A percentile compares a stretch with the other conserved stretches of the same genome.
Evolutionary conservation across 1,140 invertebrate genomes (phyloP).

Genomic region (Patella vulgata): DNA sequence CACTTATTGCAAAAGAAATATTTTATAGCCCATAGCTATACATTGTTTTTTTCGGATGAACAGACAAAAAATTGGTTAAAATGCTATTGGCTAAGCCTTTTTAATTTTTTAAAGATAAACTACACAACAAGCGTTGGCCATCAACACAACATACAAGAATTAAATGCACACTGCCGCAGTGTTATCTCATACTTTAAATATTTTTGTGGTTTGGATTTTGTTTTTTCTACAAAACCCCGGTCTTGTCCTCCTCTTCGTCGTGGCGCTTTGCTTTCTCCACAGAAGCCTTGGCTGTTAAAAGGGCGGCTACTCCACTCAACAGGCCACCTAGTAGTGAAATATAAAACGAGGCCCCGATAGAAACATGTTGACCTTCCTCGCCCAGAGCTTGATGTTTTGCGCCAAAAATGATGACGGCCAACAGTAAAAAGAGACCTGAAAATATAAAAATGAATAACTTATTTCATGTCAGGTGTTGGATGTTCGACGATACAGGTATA

Average conservation of each 20-base stretch:
- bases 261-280: slow-evolving; percentile 10
- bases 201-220: too few species aligned
- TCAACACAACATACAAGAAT: too few species aligned
- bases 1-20: too few species aligned
- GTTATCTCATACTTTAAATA: too few species aligned
- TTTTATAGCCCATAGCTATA: too few species aligned
- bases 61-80: too few species aligned
- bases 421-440: slow-evolving; percentile 10
- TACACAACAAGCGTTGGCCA: too few species aligned
- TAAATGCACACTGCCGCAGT: too few species aligned
- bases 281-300: slow-evolving; percentile 4
- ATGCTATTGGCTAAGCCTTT: too few species aligned
- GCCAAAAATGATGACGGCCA: slow-evolving; percentile 1
- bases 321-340: background rate
- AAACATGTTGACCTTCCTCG: background rate
- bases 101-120: too few species aligned
- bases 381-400: background rate
- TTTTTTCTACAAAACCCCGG: slow-evolving; percentile 5
- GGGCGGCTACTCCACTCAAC: background rate
- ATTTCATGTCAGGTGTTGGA: background rate
- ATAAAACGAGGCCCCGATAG: background rate
- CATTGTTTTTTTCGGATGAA: too few species aligned
- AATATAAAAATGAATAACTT: background rate
- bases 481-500: too few species aligned
- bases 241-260: slow-evolving; percentile 6